Base-by-base conservation (phyloP, 1,140 invertebrate genomes). In the Trichonephila inaurata region DNA sequence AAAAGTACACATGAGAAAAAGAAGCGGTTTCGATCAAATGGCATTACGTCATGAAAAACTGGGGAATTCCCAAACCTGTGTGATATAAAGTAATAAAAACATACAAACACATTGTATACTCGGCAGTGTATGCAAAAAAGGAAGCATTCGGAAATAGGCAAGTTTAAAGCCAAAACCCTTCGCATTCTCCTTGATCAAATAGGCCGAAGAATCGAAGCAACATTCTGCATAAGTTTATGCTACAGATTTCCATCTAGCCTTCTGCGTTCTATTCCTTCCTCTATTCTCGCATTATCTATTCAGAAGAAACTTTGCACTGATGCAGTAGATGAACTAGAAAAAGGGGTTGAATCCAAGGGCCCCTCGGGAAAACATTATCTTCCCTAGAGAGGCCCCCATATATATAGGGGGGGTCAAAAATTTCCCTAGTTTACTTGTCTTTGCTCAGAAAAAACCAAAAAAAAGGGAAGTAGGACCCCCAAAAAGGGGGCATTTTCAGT, bases 291-390 rank as follows among this genome's bases (percentile, higher is more conserved):
- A 93, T 93, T 89, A 88, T 88, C 92, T 93, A 89, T 93, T 93
- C 92, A 93, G 83, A 87, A 62, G 83, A 86, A 87, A 85, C 91
- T 86, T 92, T 92, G 83, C 91, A 93, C 92, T 88, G 86, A 86
- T 58, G 69, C 58, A 88, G 58, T 58, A 92, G 83, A 92, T 72
- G 82, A 92, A 61, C 83, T 61, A 62, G 83, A 87, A 92, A 92
- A 92, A 92, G 81, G 91, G 77, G 85, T 81, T 88, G 85, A 93
- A 19, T 89, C 64, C 24, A 51, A 89, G 40, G 66, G 28, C 24
- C 69, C 69, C 72, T 64, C 60, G 69, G 86, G 92, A 89, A 93
- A 93, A 93, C 92, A 93, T 89, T 66, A 88, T 88, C 85, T 44
- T 14, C 85, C 69, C 85, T n/a, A 64, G 86, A 89, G 92, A 19